Percentiles rank a stretch among this genome's conserved stretches.
These are phyloP conservation scores for Toxotes chatareus DNA, from an alignment of 2,113 vertebrate species.

Conservation along the genomic window DNA sequence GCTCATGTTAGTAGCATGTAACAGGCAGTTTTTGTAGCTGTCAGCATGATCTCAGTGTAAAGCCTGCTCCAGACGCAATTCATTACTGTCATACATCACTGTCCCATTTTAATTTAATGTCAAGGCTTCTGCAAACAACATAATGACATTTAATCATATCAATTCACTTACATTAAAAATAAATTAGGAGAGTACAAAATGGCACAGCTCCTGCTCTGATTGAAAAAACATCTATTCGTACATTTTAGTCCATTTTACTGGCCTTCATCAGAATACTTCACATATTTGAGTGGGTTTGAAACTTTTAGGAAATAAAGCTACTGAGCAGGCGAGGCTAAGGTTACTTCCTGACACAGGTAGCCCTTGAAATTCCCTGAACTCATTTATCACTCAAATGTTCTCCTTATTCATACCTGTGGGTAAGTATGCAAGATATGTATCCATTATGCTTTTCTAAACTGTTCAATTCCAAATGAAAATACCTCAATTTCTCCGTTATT, in stretches of 20 bases:
- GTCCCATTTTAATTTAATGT: neutral
- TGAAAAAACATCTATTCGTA: neutral
- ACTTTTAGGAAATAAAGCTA: neutral
- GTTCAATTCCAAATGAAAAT: slow-evolving; percentile 5
- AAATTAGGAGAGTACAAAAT: neutral
- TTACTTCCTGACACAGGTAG: neutral
- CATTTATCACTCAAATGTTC: neutral
- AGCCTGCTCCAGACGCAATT: neutral
- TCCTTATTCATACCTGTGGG: neutral
- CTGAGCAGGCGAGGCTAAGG: neutral
- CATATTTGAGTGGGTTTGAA: neutral
- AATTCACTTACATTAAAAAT: neutral
- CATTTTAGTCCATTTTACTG: neutral
- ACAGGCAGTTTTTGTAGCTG: slow-evolving; percentile 10
- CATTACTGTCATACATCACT: neutral
- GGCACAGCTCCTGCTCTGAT: neutral
- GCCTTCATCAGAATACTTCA: neutral
- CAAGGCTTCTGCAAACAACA: neutral
- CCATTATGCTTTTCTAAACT: neutral
- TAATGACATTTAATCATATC: slow-evolving; percentile 1
- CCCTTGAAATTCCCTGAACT: neutral
- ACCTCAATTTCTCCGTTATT: no score
- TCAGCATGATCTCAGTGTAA: neutral
- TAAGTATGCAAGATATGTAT: neutral
- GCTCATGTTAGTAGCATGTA: neutral